A percentile compares a stretch with the other conserved stretches of the same genome.
Conservation (phyloP, 2,888 invertebrate genomes). For the Conomelus anceps region DNA sequence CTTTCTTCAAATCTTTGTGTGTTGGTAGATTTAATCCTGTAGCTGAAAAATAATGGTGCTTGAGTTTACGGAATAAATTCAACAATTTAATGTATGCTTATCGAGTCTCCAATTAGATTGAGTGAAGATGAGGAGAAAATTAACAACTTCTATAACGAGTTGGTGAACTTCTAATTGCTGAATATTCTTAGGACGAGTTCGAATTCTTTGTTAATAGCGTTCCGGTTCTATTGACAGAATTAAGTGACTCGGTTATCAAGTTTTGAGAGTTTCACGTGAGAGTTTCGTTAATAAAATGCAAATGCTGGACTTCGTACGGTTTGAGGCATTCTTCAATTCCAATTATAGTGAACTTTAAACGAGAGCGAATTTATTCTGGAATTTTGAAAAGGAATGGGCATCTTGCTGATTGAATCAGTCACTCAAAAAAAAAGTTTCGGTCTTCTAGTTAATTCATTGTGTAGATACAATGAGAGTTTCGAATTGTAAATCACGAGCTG, state of each 20-base stretch:
- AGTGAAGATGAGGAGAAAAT: background rate
- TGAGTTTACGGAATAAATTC: background rate
- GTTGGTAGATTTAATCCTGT: background rate
- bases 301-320: background rate
- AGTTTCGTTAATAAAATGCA: background rate
- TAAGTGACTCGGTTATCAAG: background rate
- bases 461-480: background rate
- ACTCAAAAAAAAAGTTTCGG: background rate
- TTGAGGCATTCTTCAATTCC: background rate
- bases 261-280: background rate
- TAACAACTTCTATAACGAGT: background rate
- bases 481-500: background rate
- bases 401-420: background rate
- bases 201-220: background rate
- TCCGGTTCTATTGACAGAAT: background rate
- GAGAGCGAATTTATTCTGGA: background rate
- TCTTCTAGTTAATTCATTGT: background rate
- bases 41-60: background rate
- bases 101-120: background rate
- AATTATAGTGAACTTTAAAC: background rate
- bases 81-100: background rate
- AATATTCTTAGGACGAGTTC: background rate
- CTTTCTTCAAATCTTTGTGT: background rate
- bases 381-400: background rate
- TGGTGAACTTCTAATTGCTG: background rate